Percentiles rank a stretch among this genome's conserved stretches.
Evolutionary conservation across 1,140 invertebrate genomes (phyloP).

Genomic region (Tachypleus tridentatus): DNA sequence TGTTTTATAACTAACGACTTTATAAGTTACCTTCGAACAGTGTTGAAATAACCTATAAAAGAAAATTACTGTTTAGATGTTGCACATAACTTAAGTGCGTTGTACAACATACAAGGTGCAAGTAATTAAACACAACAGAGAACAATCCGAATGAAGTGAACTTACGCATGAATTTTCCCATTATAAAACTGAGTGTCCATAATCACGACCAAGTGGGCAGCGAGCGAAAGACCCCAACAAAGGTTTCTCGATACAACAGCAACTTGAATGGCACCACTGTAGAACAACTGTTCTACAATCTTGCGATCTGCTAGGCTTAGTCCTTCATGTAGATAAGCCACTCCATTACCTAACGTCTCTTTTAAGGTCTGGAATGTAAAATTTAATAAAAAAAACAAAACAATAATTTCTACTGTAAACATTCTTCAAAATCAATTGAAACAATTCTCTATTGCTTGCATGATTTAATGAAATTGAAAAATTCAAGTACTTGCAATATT

Average conservation of each 20-base stretch:
- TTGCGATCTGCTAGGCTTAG: constrained; percentile 66
- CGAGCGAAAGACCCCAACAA: constrained; percentile 80
- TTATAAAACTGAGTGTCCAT: constrained; percentile 98
- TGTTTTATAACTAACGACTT: no score
- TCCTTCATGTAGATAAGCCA: constrained; percentile 95
- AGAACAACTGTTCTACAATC: constrained; percentile 84
- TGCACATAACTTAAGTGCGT: no score
- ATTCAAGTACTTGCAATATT: no score
- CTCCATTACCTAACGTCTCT: constrained; percentile 80
- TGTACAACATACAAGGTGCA: no score
- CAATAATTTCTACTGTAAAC: constrained; percentile 28
- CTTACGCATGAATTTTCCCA: constrained; percentile 56
- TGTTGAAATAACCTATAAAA: no score
- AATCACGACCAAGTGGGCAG: constrained; percentile 83
- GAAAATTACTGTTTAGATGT: no score
- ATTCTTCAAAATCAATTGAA: not conserved
- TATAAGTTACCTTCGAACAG: no score
- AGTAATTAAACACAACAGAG: no score
- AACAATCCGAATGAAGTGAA: not conserved
- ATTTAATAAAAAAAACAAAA: constrained; percentile 1
- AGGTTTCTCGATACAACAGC: constrained; percentile 80
- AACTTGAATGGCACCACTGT: constrained; percentile 84
- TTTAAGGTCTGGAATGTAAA: constrained; percentile 49
- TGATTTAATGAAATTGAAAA: no score
- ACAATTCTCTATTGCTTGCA: no score